Conservation (phyloP, 2,113 vertebrate species). For the Chunga burmeisteri region DNA sequence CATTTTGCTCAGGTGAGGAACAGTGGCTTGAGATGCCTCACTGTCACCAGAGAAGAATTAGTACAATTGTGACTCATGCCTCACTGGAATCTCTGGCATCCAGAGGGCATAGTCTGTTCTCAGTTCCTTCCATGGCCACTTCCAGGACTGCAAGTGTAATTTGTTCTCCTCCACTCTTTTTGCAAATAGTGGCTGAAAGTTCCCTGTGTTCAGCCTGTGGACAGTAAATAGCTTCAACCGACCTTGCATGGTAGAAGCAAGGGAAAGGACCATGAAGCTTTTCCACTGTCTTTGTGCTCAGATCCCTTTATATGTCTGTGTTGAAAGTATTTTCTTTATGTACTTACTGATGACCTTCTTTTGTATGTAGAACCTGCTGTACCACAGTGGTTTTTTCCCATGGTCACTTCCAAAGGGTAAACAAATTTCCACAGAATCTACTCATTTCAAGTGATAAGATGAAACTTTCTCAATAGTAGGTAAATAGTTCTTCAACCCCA, state of each 20-base stretch:
- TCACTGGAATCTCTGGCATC: not conserved
- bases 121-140: not conserved
- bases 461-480: not conserved
- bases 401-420: not conserved
- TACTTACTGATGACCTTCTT: not conserved
- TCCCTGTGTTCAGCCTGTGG: not conserved
- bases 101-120: not conserved
- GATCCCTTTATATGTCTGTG: not conserved
- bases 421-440: not conserved
- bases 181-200: not conserved
- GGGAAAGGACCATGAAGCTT: not conserved
- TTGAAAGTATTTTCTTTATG: not conserved
- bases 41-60: not conserved
- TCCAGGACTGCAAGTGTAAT: not conserved
- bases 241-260: not conserved
- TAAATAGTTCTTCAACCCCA: not conserved
- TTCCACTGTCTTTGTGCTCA: not conserved
- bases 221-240: not conserved
- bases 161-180: not conserved
- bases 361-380: not conserved
- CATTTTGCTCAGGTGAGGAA: not conserved
- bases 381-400: not conserved
- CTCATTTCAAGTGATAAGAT: not conserved
- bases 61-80: accelerated
- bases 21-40: not conserved